Evolutionary conservation across 2,888 invertebrate species (phyloP).

Genomic region (Chrysolina americana): DNA sequence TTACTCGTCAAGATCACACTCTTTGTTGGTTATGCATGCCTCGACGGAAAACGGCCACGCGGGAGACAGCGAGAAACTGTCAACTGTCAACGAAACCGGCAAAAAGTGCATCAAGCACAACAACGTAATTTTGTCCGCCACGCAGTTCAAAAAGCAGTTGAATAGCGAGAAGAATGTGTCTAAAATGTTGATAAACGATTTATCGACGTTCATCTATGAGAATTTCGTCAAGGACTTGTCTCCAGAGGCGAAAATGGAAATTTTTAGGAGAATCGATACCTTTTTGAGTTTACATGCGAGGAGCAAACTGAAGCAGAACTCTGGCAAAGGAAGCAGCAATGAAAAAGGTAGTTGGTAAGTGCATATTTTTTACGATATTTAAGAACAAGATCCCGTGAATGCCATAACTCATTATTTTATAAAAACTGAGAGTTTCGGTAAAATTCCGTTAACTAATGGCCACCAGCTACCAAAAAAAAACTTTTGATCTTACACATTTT

Average conservation of each 20-base stretch:
- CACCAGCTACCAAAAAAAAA: no score
- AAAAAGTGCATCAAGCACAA: slow-evolving; percentile 21
- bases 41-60: neutral
- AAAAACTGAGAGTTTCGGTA: no score
- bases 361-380: neutral
- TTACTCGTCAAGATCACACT: slow-evolving; percentile 43
- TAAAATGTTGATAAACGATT: slow-evolving; percentile 40
- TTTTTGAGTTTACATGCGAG: slow-evolving; percentile 25
- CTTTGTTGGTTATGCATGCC: slow-evolving; percentile 37
- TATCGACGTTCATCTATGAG: slow-evolving; percentile 45
- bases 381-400: no score
- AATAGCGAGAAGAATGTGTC: slow-evolving; percentile 24
- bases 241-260: slow-evolving; percentile 22
- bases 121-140: slow-evolving; percentile 26
- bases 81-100: neutral
- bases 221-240: slow-evolving; percentile 36
- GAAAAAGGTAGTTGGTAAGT: slow-evolving; percentile 33
- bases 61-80: slow-evolving; percentile 4
- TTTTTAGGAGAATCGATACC: slow-evolving; percentile 28
- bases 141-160: slow-evolving; percentile 30
- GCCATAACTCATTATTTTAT: no score
- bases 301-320: neutral
- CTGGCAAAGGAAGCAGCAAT: neutral
- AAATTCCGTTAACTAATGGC: no score
- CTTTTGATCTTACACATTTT: no score